Evolutionary conservation across 2,888 invertebrate genomes (phyloP).

Genomic region (Tiliacea citrago): DNA sequence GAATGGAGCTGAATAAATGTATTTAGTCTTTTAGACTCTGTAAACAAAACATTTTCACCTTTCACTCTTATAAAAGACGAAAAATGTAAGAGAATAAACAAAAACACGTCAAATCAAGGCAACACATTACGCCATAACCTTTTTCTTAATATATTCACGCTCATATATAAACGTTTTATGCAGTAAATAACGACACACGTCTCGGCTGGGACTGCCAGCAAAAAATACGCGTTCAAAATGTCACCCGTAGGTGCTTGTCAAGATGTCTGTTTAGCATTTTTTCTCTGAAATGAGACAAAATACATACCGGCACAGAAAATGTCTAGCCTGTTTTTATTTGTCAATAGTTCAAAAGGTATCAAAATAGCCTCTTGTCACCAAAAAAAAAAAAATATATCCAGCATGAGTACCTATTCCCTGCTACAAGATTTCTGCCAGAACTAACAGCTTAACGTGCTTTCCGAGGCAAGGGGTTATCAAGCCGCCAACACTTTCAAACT

Average conservation of each 20-base stretch:
- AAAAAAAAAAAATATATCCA: not conserved
- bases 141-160: conserved; percentile 51
- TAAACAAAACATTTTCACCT: not conserved
- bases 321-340: not conserved
- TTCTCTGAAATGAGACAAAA: conserved; percentile 29
- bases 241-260: conserved; percentile 42
- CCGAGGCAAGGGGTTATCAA: too few relatives aligned
- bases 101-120: conserved; percentile 26
- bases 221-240: conserved; percentile 52
- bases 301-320: not conserved
- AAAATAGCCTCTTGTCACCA: not conserved
- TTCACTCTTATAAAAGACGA: not conserved
- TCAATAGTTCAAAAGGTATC: not conserved
- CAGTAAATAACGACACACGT: conserved; percentile 58
- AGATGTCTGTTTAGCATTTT: conserved; percentile 65
- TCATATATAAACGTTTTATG: conserved; percentile 35
- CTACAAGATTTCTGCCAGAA: not conserved
- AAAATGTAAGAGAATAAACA: conserved; percentile 19
- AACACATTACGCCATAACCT: conserved; percentile 25
- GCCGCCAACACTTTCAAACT: too few relatives aligned
- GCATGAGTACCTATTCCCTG: not conserved
- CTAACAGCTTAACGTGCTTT: too few relatives aligned
- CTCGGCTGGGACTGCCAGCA: conserved; percentile 23
- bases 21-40: not conserved
- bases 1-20: too few relatives aligned